phyloP scores from a whole-genome alignment of 2,113 vertebrate species.

The Microtus oregoni region DNA sequence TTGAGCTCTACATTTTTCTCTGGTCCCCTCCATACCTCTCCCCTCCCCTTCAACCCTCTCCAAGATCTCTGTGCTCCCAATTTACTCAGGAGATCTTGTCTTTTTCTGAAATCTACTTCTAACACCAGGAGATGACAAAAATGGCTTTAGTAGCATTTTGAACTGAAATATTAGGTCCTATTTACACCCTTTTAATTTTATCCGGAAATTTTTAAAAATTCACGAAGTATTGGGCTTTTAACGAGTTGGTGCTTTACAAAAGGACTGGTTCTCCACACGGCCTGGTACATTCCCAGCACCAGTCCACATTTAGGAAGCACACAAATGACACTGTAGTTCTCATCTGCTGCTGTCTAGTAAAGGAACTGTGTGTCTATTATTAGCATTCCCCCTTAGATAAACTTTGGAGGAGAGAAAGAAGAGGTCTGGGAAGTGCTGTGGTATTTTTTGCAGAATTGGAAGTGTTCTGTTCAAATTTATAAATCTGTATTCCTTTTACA shows the following conservation, averaged over 20 bases:
- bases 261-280: background rate
- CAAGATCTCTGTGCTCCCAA: too few species aligned
- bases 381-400: background rate
- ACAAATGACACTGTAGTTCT: background rate
- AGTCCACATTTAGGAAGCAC: conserved; percentile 5
- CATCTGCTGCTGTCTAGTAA: background rate
- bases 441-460: background rate
- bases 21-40: too few species aligned
- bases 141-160: conserved; percentile 5
- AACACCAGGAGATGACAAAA: conserved; percentile 34
- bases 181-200: conserved; percentile 30
- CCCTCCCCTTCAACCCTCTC: too few species aligned
- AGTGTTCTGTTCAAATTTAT: background rate
- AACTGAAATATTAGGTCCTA: background rate
- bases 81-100: too few species aligned
- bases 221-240: background rate
- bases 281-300: background rate
- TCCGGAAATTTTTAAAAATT: background rate
- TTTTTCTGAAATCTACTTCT: conserved; percentile 15
- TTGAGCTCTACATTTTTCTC: too few species aligned
- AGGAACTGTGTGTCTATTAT: background rate
- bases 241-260: background rate
- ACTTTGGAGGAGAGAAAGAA: background rate
- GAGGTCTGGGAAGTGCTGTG: background rate
- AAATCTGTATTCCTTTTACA: background rate